Base-by-base conservation (phyloP, 2,113 vertebrate species). In the Clarias macrocephalus region DNA sequence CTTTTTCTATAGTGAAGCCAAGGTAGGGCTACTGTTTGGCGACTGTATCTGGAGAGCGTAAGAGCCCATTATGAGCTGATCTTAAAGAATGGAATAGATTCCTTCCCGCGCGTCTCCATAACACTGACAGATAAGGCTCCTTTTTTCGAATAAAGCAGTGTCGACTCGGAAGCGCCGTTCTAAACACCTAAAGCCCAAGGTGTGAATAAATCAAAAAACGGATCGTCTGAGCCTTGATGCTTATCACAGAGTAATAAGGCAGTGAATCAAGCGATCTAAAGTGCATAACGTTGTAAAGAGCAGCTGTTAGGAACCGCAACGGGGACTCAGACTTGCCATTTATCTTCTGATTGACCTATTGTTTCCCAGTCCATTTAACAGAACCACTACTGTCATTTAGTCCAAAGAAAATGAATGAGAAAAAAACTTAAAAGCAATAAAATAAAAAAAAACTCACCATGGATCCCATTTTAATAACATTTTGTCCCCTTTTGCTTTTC, bases 191-290 rank as follows among this genome's bases (percentile, higher is more conserved):
- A 48, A 81, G 33, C 54, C 85, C 85, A 83, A 76, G 57, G 60
- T 87, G 70, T 77, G 72, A 76, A 83, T 87, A 87, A 87, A 82
- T 87, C 68, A 72, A 83, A 84, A 48, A 81, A 28, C 63, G 28
- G 68, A 87, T 63, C 33, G 54, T n/a, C 76, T 54, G 66, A 33
- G 83, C 65, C 82, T 77, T 52, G 86, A 85, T 84, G 62, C 42
- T 73, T 84, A 89, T 73, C 75, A 66, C 33, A n/a, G 42, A 56
- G 57, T 76, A 89, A 84, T 84, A 72, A 89, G 82, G 63, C 66
- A 65, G 57, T 52, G 81, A 85, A 85, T 85, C 77, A 57, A 56
- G 15, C 7, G 62, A 83, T 83, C 87, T 82, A 33, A 52, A 84
- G 73, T 30, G 84, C 79, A 82, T 66, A 82, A 59, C 54, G 30